Base-by-base conservation (phyloP, 2,797 vertebrate genomes). In the Tarsius wallacei region DNA sequence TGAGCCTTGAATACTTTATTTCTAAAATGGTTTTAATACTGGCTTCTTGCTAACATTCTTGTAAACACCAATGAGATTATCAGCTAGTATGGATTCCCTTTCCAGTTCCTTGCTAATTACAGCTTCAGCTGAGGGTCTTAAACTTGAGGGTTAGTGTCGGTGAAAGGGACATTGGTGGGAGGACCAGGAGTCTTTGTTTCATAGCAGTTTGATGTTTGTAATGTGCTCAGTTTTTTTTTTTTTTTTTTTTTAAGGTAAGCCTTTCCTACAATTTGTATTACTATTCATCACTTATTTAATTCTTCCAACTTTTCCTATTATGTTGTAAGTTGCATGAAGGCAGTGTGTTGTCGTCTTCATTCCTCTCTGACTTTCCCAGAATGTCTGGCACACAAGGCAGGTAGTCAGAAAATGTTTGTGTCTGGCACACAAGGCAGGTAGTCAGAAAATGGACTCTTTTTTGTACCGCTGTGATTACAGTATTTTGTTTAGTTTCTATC, bases 321-420 rank as follows among this genome's bases (percentile, higher is more conserved):
- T 21, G 8, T 77, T 47, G 12, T 86, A 61, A 80, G 19, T 70
- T 74, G 51, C 76, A 80, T 36, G 31, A 90, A 95, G 83, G 31
- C 6, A 42, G 31, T n/a, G 8, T 15, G 16, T 15, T 21, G 57
- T 61, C 82, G 51, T 61, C 82, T 94, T 88, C 57, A 78, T 47
- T 80, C 7, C 55, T 61, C 70, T 78, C 33, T 51, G 28, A 51
- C 49, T 91, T 77, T 64, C 14, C 16, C 49, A 49, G 4, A 66
- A 26, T 7, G 49, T 24, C 49, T 9, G 49, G 16, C 36, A 66
- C n/a, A 36, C 4, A 87, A 59, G 53, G 16, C 36, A n/a, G 42
- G 57, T 68, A 19, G 33, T 87, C 68, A 91, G 86, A 97, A 94
- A 88, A 87, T 17, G 21, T 51, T 93, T 80, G 53, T 83, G 66